These are phyloP conservation scores for Monopis laevigella DNA, from an alignment of 2,888 invertebrate genomes.

Conservation along the genomic window DNA sequence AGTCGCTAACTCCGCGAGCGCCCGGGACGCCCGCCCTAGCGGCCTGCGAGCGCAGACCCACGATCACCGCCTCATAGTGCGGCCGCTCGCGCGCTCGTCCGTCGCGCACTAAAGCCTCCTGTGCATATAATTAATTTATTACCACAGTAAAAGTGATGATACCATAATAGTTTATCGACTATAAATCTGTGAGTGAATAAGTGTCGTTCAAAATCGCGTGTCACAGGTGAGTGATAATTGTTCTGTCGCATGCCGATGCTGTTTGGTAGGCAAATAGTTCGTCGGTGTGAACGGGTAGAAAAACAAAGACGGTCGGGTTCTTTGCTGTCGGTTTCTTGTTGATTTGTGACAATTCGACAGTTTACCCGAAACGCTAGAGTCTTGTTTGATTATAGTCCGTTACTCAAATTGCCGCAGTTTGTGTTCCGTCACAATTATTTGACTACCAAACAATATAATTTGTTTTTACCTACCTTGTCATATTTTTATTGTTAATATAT, in stretches of 20 bases:
- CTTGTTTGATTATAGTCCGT: constrained; percentile 9
- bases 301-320: constrained; percentile 35
- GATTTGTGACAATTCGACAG: constrained; percentile 36
- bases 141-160: constrained; percentile 63
- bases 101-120: constrained; percentile 27
- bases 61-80: constrained; percentile 42
- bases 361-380: constrained; percentile 7
- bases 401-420: not conserved
- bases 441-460: too few species aligned
- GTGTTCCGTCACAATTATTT: too few species aligned
- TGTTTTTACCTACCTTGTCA: too few species aligned
- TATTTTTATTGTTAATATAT: too few species aligned
- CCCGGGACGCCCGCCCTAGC: constrained; percentile 53
- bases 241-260: constrained; percentile 34
- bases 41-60: constrained; percentile 32
- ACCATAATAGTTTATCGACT: constrained; percentile 62
- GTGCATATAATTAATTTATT: constrained; percentile 60
- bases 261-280: constrained; percentile 46
- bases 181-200: constrained; percentile 53
- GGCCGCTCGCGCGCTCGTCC: constrained; percentile 36
- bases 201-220: constrained; percentile 51
- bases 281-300: constrained; percentile 26
- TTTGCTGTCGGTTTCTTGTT: constrained; percentile 35
- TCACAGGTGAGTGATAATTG: constrained; percentile 67
- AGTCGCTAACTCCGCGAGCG: constrained; percentile 19